Conservation (phyloP, 2,113 vertebrate species). For the Diphyllodes magnificus region DNA sequence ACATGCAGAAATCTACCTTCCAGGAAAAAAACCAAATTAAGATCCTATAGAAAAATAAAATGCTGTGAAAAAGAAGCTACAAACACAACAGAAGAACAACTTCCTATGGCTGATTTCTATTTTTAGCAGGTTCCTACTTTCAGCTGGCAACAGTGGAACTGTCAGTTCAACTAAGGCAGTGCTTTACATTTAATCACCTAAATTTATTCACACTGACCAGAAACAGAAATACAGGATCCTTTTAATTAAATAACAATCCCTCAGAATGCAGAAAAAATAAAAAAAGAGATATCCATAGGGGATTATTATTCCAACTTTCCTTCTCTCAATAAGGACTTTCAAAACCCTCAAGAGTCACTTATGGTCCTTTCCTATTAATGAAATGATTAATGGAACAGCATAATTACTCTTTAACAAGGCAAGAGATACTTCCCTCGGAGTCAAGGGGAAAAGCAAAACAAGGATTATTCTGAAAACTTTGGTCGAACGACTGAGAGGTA, state of each 20-base stretch:
- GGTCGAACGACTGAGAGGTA: neutral
- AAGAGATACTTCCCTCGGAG: neutral
- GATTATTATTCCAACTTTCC: slow-evolving; percentile 22
- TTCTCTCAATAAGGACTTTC: neutral
- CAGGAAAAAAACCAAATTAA: neutral
- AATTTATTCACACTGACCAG: slow-evolving; percentile 46
- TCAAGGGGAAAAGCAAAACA: neutral
- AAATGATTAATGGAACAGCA: slow-evolving; percentile 9
- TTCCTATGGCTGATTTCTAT: neutral
- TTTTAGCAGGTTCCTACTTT: neutral
- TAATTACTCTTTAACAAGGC: slow-evolving; percentile 40
- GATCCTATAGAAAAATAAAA: neutral
- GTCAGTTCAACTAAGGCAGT: neutral
- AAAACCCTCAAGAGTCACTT: slow-evolving; percentile 4
- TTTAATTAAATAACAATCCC: slow-evolving; percentile 40
- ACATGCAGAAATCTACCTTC: neutral
- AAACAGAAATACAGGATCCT: neutral
- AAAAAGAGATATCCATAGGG: neutral
- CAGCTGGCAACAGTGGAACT: neutral
- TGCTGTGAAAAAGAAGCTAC: neutral
- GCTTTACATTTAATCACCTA: neutral
- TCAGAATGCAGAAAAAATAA: neutral
- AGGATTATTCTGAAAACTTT: neutral
- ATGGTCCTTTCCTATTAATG: neutral
- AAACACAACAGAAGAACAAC: neutral